phyloP scores from a whole-genome alignment of 2,888 invertebrate genomes.

The Linyphia triangularis region DNA sequence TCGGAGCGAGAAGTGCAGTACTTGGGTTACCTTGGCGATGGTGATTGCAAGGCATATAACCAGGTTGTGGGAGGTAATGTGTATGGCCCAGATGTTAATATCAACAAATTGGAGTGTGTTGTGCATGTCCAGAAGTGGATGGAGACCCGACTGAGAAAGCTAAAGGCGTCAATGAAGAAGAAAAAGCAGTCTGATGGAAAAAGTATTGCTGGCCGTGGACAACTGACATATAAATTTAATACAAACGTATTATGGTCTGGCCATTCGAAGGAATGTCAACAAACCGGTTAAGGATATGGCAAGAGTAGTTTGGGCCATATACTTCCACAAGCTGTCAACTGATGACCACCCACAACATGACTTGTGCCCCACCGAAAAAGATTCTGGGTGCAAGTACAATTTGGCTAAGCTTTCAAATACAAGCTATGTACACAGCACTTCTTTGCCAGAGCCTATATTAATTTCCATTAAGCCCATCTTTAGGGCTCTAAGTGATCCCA shows the following conservation, averaged over 20 bases:
- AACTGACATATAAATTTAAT: background rate
- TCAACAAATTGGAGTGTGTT: background rate
- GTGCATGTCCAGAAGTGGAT: background rate
- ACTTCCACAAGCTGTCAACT: background rate
- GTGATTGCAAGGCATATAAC: background rate
- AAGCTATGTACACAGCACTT: no score
- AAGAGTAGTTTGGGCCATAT: background rate
- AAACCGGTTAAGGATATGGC: background rate
- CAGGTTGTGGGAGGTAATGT: background rate
- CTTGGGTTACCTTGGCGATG: background rate
- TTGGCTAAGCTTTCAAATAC: no score
- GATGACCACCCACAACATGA: background rate
- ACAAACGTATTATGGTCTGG: background rate
- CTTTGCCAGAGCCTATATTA: no score
- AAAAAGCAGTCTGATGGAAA: background rate
- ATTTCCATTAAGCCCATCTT: no score
- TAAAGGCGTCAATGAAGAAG: no score
- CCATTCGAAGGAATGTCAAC: background rate
- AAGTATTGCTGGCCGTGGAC: background rate
- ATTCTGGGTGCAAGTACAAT: background rate
- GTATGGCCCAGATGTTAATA: background rate
- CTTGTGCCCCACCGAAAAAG: background rate
- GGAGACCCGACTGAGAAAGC: background rate
- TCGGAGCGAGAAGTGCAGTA: background rate
- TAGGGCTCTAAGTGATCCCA: no score